Percentiles rank a stretch among this genome's conserved stretches.
These are phyloP conservation scores for Anguilla marmorata DNA, from an alignment of 2,797 vertebrate genomes.

Conservation along the genomic window DNA sequence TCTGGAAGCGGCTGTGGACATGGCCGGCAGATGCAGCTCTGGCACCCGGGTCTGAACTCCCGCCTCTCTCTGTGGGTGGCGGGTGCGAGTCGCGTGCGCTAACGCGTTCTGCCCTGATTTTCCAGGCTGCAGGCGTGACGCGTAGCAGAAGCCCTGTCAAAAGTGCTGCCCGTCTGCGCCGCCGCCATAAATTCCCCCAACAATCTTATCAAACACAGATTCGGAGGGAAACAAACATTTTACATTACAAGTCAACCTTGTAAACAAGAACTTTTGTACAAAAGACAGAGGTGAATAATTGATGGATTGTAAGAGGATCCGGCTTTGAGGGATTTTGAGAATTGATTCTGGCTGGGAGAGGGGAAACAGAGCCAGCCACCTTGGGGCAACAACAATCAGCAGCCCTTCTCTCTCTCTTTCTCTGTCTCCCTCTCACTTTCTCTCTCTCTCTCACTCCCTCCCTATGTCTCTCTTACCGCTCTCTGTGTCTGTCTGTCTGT, in stretches of 20 bases:
- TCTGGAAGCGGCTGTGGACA: not conserved
- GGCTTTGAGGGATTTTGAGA: slow-evolving; percentile 69
- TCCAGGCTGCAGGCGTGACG: slow-evolving; percentile 46
- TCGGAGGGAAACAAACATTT: slow-evolving; percentile 76
- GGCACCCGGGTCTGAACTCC: slow-evolving; percentile 44
- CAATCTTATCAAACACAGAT: slow-evolving; percentile 53
- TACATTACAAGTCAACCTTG: slow-evolving; percentile 82
- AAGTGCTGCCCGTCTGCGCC: slow-evolving; percentile 60
- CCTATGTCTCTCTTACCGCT: slow-evolving; percentile 30
- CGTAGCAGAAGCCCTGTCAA: slow-evolving; percentile 72
- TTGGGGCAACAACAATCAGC: slow-evolving; percentile 53
- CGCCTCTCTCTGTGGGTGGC: slow-evolving; percentile 36
- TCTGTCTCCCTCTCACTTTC: not conserved
- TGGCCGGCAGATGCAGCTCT: slow-evolving; percentile 16
- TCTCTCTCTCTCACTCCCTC: slow-evolving; percentile 32
- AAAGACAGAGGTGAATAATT: slow-evolving; percentile 84
- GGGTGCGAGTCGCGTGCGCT: slow-evolving; percentile 47
- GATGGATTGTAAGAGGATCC: slow-evolving; percentile 77
- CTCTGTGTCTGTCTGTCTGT: slow-evolving; percentile 10
- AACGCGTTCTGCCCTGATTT: slow-evolving; percentile 52
- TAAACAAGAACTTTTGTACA: slow-evolving; percentile 84
- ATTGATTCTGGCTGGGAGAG: slow-evolving; percentile 75
- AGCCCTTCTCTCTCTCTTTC: slow-evolving; percentile 51
- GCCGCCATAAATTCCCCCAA: slow-evolving; percentile 54
- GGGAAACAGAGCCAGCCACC: slow-evolving; percentile 60